Base-by-base conservation (phyloP, 1,140 invertebrate species). In the Bombus pyrosoma region DNA sequence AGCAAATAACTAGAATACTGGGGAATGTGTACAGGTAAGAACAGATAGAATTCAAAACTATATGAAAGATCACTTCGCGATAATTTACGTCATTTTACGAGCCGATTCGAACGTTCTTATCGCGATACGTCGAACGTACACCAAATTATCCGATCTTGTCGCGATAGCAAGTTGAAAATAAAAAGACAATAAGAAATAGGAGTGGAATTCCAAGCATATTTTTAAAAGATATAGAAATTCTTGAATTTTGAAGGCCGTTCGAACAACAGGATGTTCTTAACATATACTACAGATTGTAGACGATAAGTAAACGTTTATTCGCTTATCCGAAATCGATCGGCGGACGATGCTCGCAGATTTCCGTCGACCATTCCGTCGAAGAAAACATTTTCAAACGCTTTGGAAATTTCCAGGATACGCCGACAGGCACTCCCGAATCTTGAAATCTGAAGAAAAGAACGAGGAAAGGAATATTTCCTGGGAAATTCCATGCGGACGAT, bases 381-480 rank as follows among this genome's bases (percentile, higher is more conserved):
- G 18, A 53, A 69, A 68, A 76, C 47, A 28, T 57, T 69, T 78
- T 57, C 37, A 57, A 71, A 69, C 25, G 53, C 41, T n/a, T 18
- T 18, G 32, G 77, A 80, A 80, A 62, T 80, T 57, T 47, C 9
- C 77, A 18, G 57, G 57, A 62, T 80, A 22, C 80, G 8, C 5
- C 53, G 43, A 64, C 53, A n/a, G 47, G 13, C 75, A 5, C 37
- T 72, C 53, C 53, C 25, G 68, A 72, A 78, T 85, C 76, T 57
- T 77, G 66, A 73, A 80, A 28, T 80, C 57, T 28, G 83, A 73
- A 53, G 83, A 25, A 80, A 64, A 41, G 53, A 25, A 39, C 41
- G 18, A 13, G n/a, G 28, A n/a, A 39, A 62, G 74, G 64, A 43
- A 85, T 80, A 57, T 77, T 78, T 78, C 82, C 34, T n/a, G 37